Base-by-base conservation (phyloP, 2,113 vertebrate species). In the Indicator indicator region DNA sequence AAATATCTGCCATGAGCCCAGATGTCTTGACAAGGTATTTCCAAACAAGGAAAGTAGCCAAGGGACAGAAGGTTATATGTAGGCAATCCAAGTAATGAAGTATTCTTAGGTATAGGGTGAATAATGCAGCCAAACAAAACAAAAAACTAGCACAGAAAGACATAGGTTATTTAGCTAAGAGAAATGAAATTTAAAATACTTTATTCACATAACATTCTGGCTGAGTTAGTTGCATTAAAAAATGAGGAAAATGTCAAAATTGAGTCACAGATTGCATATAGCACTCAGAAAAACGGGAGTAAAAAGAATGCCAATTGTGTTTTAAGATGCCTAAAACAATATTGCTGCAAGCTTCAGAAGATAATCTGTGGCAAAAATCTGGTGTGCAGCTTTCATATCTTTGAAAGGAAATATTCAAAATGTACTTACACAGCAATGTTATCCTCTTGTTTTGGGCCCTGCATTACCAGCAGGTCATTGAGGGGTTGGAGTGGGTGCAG, bases 41-140 rank as follows among this genome's bases (percentile, higher is more conserved):
- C 95, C 91, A 94, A 94, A 86, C 18, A 86, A 94, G 91, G 79
- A 85, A 93, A 88, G 79, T 54, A 89, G 95, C 95, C 96, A 97
- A 97, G 68, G 96, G 89, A 94, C 93, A 94, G 85, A 87, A 94
- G 95, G 92, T 95, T 95, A 93, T 48, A 36, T 56, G 64, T 73
- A 90, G 28, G 40, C 58, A 95, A 67, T 96, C 96, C 96, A 96
- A 96, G 62, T 90, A 85, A 72, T 92, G 44, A 95, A 95, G 33
- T 87, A 92, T 92, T 96, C 83, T 77, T 77, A 95, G 83, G 73
- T 95, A 93, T 89, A 88, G 30, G 20, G 26, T 87, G 50, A 88
- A 72, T 36, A 94, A 90, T 44, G 42, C 26, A 86, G 79, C 69
- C 86, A 84, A 72, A 21, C n/a, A 44, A 67, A 30, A 30, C 33